Conservation (phyloP, 2,888 invertebrate species). For the Deilephila elpenor region DNA sequence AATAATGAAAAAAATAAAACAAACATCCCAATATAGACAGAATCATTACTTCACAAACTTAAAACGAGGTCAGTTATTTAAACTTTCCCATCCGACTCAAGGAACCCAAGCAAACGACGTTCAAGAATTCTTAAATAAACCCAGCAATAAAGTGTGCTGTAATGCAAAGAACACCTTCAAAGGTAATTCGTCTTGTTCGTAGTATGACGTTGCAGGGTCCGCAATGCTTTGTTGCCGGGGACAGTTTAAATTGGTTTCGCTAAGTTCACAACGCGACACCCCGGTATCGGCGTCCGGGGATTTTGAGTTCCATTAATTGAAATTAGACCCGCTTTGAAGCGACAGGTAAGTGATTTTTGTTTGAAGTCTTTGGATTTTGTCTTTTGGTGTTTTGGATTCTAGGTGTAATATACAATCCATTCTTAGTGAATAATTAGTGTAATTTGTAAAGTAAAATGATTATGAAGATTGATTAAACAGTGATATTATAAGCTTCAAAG, state of each 20-base stretch:
- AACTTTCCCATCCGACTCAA: no score
- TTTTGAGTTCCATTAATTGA: slow-evolving; percentile 24
- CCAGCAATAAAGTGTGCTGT: not conserved
- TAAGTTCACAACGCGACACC: slow-evolving; percentile 38
- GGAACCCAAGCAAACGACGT: no score
- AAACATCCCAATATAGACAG: no score
- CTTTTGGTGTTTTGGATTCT: not conserved
- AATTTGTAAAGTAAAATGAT: no score
- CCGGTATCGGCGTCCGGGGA: not conserved
- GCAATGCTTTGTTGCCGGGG: slow-evolving; percentile 46
- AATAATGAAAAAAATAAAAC: no score
- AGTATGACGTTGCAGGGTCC: slow-evolving; percentile 51
- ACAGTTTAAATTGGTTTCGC: slow-evolving; percentile 55
- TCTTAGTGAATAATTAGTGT: no score
- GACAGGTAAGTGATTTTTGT: not conserved
- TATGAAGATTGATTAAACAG: no score
- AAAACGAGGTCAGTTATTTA: no score
- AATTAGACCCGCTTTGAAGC: slow-evolving; percentile 9
- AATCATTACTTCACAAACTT: no score
- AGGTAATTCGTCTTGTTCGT: slow-evolving; percentile 54
- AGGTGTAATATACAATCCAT: not conserved
- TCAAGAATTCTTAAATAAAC: not conserved
- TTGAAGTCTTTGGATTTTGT: not conserved
- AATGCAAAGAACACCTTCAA: slow-evolving; percentile 31
- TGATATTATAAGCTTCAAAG: no score